These are phyloP conservation scores for Drosophila pullipes DNA, from an alignment of 2,888 invertebrate species.

Conservation along the genomic window DNA sequence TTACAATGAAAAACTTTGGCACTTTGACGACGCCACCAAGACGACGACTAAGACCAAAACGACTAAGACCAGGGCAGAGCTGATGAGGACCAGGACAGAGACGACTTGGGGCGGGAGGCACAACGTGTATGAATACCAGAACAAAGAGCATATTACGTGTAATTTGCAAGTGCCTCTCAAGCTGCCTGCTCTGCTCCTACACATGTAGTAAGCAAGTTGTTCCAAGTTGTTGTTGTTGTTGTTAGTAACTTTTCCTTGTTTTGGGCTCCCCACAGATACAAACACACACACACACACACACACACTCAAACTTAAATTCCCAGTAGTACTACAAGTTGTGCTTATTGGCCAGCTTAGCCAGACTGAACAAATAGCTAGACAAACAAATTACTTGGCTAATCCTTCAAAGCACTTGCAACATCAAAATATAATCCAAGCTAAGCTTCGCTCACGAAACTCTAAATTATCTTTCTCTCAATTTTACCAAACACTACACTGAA, in stretches of 20 bases:
- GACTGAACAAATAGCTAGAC: slow-evolving; percentile 19
- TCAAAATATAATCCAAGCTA: slow-evolving; percentile 40
- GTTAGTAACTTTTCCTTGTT: slow-evolving; percentile 11
- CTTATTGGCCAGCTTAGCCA: slow-evolving; percentile 29
- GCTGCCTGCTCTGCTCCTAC: background rate
- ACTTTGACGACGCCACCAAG: slow-evolving; percentile 78
- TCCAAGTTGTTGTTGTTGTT: slow-evolving; percentile 5
- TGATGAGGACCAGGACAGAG: background rate
- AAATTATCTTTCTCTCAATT: slow-evolving; percentile 5
- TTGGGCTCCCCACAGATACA: background rate
- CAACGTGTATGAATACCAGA: slow-evolving; percentile 6
- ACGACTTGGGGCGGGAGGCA: background rate
- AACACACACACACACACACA: background rate
- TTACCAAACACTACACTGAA: background rate
- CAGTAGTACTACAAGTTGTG: slow-evolving; percentile 21
- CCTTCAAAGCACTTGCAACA: slow-evolving; percentile 35
- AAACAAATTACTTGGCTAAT: slow-evolving; percentile 46
- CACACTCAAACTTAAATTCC: background rate
- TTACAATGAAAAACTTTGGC: slow-evolving; percentile 80
- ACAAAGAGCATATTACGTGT: slow-evolving; percentile 47
- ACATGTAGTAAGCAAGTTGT: slow-evolving; percentile 7
- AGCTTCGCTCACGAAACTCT: background rate
- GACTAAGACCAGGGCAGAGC: slow-evolving; percentile 8
- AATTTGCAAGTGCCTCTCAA: slow-evolving; percentile 36
- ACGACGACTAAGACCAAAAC: slow-evolving; percentile 57